phyloP scores from a whole-genome alignment of 2,888 invertebrate species.

The Meliscaeva auricollis region DNA sequence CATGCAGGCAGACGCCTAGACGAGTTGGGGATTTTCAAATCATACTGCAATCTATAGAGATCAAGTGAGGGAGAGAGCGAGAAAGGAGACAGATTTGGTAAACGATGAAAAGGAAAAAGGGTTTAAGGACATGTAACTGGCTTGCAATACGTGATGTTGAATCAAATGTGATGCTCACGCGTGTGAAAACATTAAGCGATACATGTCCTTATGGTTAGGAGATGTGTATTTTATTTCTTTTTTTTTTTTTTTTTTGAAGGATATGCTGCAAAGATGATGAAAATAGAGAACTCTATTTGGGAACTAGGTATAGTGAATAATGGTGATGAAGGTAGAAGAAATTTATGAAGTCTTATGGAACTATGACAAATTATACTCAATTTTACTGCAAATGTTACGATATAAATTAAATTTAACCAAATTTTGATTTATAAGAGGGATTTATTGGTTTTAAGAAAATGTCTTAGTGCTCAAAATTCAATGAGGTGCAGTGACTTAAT shows the following conservation, averaged over 20 bases:
- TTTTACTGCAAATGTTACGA: constrained; percentile 66
- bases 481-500: too few species aligned
- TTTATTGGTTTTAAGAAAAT: background rate
- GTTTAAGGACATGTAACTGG: constrained; percentile 75
- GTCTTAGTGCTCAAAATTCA: too few species aligned
- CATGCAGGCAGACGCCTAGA: constrained; percentile 73
- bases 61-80: background rate
- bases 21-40: constrained; percentile 66
- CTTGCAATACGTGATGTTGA: constrained; percentile 82
- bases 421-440: constrained; percentile 56
- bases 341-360: constrained; percentile 31
- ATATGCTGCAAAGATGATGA: constrained; percentile 35
- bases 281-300: constrained; percentile 49
- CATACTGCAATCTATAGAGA: constrained; percentile 28
- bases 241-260: background rate
- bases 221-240: background rate
- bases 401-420: constrained; percentile 64
- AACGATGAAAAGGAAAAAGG: constrained; percentile 55
- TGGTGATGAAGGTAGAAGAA: constrained; percentile 3
- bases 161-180: constrained; percentile 84
- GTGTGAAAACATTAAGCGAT: constrained; percentile 83
- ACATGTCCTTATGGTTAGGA: constrained; percentile 55
- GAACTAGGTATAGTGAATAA: constrained; percentile 57
- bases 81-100: constrained; percentile 5
- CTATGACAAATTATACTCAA: constrained; percentile 57